These are phyloP conservation scores for Halyomorpha halys DNA, from an alignment of 1,140 invertebrate genomes.

Conservation along the genomic window DNA sequence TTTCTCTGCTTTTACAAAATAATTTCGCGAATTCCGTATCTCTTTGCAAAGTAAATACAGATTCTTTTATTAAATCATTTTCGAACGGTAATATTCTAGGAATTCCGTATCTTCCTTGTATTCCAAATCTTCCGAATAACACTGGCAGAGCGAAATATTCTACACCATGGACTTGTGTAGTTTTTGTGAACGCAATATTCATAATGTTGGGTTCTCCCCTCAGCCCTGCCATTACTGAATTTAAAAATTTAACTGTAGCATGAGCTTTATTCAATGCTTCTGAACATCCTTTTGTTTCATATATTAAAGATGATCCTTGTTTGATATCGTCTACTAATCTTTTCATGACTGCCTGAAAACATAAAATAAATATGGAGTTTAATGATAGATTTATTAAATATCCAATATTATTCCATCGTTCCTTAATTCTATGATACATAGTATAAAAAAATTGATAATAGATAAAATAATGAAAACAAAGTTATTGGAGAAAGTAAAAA, in stretches of 20 bases:
- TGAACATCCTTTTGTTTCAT: constrained; percentile 1
- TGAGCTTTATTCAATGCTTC: constrained; percentile 24
- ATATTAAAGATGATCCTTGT: neutral
- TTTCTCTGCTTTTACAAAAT: constrained; percentile 8
- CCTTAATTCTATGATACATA: too few relatives aligned
- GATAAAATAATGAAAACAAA: too few relatives aligned
- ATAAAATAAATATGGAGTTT: neutral
- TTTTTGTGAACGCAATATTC: constrained; percentile 19
- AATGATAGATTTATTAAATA: too few relatives aligned
- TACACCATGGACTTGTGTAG: constrained; percentile 4
- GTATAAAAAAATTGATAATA: too few relatives aligned
- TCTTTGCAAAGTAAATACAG: constrained; percentile 13
- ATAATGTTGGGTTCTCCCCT: constrained; percentile 16
- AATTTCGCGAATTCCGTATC: constrained; percentile 13
- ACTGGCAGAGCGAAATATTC: constrained; percentile 25
- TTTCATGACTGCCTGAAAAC: constrained; percentile 15
- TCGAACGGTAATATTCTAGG: constrained; percentile 16
- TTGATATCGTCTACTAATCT: constrained; percentile 14
- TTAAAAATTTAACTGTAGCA: constrained; percentile 14
- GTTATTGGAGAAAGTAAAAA: too few relatives aligned
- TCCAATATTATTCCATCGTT: too few relatives aligned
- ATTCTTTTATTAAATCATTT: constrained; percentile 11
- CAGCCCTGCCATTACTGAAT: constrained; percentile 18
- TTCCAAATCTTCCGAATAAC: constrained; percentile 18
- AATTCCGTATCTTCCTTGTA: constrained; percentile 20